Base-by-base conservation (phyloP, 1,140 invertebrate genomes). In the Drosophila chauvacae region DNA sequence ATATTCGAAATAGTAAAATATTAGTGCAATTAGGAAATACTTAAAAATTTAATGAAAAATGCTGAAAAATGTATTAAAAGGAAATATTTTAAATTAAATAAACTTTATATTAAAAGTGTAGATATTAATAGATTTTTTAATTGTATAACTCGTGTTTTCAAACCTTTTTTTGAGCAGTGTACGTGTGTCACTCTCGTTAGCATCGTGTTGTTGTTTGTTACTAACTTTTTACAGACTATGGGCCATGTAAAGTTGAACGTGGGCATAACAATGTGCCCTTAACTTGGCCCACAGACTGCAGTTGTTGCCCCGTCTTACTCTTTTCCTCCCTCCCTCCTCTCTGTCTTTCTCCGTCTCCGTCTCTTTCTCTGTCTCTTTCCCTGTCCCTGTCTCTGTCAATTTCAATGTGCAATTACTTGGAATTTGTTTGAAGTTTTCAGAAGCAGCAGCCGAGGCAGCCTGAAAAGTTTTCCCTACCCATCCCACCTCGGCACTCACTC, bases 361-460 rank as follows among this genome's bases (percentile, higher is more conserved):
- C 9, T 4, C 41, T 18, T 4, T 20, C 13, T 14, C 35, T 58
- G 7, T 53, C 33, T 10, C 37, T 35, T 23, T 35, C 42, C 9
- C 33, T 53, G 9, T 35, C 11, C 10, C 48, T 76, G 35, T 23
- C 55, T 33, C 58, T 63, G 65, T 64, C 83, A 82, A 82, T 76
- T 87, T 87, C 80, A 80, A 83, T 77, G 80, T 80, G 83, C 83
- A 87, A 87, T 88, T 87, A 88, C 83, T 87, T 83, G 80, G 71
- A 87, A 88, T 88, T 87, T 87, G 84, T 83, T 87, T 88, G 83
- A 80, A 88, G 80, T 81, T 83, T 73, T 72, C 48, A 55, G 51
- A 55, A 23, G 51, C 51, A 53, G 64, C 69, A 69, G 53, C 66
- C 35, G 61, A n/a, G 66, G 58, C 55, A 53, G 73, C 57, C 45